Evolutionary conservation across 92 coral and sea anemone species (phyloP), one percentile per base, ranked within the genome.

Genomic region (Meandrina meandrites): DNA sequence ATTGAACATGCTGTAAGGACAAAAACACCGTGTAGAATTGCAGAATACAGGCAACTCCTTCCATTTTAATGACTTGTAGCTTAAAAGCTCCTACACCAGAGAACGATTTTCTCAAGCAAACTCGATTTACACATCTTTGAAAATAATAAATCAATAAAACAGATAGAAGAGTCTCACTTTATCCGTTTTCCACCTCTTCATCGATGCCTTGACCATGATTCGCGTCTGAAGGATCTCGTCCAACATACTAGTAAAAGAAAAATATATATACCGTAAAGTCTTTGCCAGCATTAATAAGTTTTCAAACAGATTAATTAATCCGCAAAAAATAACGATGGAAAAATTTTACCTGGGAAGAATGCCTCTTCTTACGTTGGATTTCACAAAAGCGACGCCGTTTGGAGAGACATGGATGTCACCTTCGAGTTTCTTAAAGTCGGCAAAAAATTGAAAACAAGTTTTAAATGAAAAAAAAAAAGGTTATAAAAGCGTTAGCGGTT

Each of bases 171-270:
- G 12, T 48, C 34, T 57, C 62, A 95, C 99, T 90, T 97, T 97
- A 73, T 95, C 95, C 27, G 69, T 83, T 86, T 97, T 97, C 91
- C 93, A 87, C 60, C 82, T 91, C 86, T 97, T 97, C 98, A 97
- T 97, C 30, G 99, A 91, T 12, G 89, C 90, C 86, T 97, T 97
- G 42, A 97, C 99, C 99, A 97, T 97, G 64, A 97, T 90, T 34
- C 99, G 94, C 21, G 99, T 97, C 83, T 95, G 86, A 71, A 97
- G 88, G 62, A 97, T 97, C 83, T 92, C 98, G 57, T 93, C 96
- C 30, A 97, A 82, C 99, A 97, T 97, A 67, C 99, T 97, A 64
- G 36, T 40, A 48, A 54, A 17, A 89, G 66, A 47, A n/a, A n/a
- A 27, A 56, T 1, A 28, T 11, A 40, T 40, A 40, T 40, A 40